Evolutionary conservation across 1,140 invertebrate species (phyloP), one percentile per base, ranked within the genome.

Genomic region (Nebria ingens): DNA sequence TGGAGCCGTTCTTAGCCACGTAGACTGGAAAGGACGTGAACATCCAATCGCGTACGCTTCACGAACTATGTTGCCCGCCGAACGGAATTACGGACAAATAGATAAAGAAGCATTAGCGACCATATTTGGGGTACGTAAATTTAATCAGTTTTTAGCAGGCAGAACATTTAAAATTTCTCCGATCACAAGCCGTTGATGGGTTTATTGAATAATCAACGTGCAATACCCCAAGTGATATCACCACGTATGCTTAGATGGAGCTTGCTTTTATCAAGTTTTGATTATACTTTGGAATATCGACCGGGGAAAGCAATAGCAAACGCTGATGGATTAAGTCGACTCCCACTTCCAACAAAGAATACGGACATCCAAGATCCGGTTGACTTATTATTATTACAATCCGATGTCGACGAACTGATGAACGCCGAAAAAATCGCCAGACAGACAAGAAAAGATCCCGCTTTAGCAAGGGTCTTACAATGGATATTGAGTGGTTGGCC

Each of bases 21-120:
- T 59, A 51, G 55, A 54, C 21, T 38, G 45, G 20, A 29, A 73
- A 58, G 71, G 65, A 1, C 52, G 52, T 2, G 68, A 74, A 58
- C 51, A 56, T 55, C 70, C 71, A 19, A 71, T 80, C 45, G 64
- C 67, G 2, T 76, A 64, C 64, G 70, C 67, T 11, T 78, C 76
- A 9, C 59, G 69, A 50, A 65, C 67, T 1, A 60, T 80, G 22
- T 64, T 61, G n/a, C 40, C 62, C 22, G 60, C 72, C 2, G 71
- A 79, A 59, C 58, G 64, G 60, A 76, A 71, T 53, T 77, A 80
- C 52, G 56, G 68, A 9, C 71, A 75, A 56, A 72, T 77, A 21
- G 74, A 83, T 23, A 76, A 71, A 60, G 77, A 83, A 66, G 73
- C 71, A 4, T 59, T 76, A n/a, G 69, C 71, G 1, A 71, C 81